These are phyloP conservation scores for Typhlichthys eigenmanni DNA, from an alignment of 2,797 vertebrate genomes.

Conservation along the genomic window DNA sequence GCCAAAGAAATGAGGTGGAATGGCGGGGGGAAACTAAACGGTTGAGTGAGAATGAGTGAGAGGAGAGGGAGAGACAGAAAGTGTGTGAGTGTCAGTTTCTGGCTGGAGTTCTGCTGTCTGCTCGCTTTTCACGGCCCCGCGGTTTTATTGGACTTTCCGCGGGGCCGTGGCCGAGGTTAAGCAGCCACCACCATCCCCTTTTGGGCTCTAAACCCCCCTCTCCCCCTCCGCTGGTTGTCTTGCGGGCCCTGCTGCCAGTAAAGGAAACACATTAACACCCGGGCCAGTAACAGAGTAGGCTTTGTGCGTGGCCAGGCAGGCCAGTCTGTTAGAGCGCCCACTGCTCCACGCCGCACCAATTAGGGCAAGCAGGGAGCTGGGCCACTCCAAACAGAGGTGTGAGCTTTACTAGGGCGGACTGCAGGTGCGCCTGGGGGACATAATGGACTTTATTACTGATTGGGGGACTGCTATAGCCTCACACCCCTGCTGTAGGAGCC, in stretches of 20 bases:
- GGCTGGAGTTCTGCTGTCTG: constrained; percentile 80
- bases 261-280: constrained; percentile 78
- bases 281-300: constrained; percentile 71
- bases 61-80: constrained; percentile 9
- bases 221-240: constrained; percentile 54
- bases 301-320: constrained; percentile 65
- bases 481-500: constrained; percentile 47
- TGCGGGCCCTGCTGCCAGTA: constrained; percentile 71
- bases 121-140: constrained; percentile 69
- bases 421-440: constrained; percentile 66
- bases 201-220: constrained; percentile 52
- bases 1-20: constrained; percentile 53
- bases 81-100: constrained; percentile 68
- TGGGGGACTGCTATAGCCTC: constrained; percentile 55
- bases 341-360: constrained; percentile 64
- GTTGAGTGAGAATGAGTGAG: constrained; percentile 66
- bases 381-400: constrained; percentile 72
- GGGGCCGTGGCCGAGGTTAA: constrained; percentile 67
- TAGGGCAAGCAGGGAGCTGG: constrained; percentile 59
- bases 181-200: constrained; percentile 64
- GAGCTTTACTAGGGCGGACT: constrained; percentile 68
- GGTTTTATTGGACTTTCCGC: constrained; percentile 76
- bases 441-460: constrained; percentile 69
- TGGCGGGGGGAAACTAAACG: constrained; percentile 40
- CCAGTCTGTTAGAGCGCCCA: constrained; percentile 56